These are phyloP conservation scores for Lasioglossum lativentre DNA, from an alignment of 2,888 invertebrate genomes.

Conservation along the genomic window DNA sequence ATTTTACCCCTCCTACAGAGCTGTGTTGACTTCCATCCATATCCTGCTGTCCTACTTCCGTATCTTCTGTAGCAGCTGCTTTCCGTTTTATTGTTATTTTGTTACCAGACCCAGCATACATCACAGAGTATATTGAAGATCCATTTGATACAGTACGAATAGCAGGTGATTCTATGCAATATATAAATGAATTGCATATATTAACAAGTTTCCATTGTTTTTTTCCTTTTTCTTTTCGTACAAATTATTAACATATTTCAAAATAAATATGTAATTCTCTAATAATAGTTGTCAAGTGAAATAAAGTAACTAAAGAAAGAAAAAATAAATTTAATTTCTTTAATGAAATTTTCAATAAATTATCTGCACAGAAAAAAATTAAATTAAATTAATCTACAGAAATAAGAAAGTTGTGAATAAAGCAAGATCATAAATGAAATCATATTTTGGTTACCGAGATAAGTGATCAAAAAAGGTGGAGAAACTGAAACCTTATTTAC, in stretches of 20 bases:
- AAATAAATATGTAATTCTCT: slow-evolving; percentile 3
- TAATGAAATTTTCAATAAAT: neutral
- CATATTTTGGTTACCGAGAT: neutral
- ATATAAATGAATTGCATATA: slow-evolving; percentile 24
- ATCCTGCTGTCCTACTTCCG: slow-evolving; percentile 84
- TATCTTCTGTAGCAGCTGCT: slow-evolving; percentile 86
- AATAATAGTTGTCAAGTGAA: neutral
- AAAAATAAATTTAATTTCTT: neutral
- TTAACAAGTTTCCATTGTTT: slow-evolving; percentile 7
- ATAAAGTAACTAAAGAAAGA: neutral
- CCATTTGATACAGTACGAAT: slow-evolving; percentile 86
- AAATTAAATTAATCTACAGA: neutral
- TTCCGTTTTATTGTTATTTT: slow-evolving; percentile 94
- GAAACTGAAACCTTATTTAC: slow-evolving; percentile 8
- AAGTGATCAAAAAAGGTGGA: neutral
- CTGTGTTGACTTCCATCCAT: slow-evolving; percentile 83
- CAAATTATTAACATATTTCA: neutral
- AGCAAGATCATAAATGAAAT: neutral
- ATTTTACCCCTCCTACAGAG: slow-evolving; percentile 80
- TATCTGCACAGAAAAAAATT: neutral
- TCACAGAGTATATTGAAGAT: slow-evolving; percentile 90
- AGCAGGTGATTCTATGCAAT: slow-evolving; percentile 77
- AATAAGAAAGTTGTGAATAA: neutral
- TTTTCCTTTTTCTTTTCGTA: neutral
- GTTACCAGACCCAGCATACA: slow-evolving; percentile 92